phyloP scores from a whole-genome alignment of 2,797 vertebrate genomes.

The Poecilia picta region DNA sequence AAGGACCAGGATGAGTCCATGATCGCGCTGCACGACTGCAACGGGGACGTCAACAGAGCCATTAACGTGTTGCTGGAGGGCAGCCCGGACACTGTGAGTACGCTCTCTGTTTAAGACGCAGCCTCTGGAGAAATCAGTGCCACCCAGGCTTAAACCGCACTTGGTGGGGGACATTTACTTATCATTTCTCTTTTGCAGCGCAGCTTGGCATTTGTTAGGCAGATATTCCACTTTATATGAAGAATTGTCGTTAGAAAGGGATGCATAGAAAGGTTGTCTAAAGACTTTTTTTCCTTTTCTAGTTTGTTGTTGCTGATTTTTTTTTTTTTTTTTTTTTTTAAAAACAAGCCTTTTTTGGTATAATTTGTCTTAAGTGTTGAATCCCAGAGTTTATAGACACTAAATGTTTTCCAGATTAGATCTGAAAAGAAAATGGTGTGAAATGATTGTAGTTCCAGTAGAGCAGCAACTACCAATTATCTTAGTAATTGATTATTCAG shows the following conservation, averaged over 20 bases:
- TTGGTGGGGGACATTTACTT: neutral
- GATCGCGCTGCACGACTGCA: slow-evolving; percentile 98
- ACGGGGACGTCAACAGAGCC: slow-evolving; percentile 98
- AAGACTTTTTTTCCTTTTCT: neutral
- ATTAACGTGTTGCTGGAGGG: slow-evolving; percentile 98
- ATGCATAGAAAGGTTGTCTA: neutral
- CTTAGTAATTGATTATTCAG: too few species aligned
- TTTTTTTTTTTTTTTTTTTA: too few species aligned
- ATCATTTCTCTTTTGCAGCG: neutral
- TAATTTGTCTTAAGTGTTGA: neutral
- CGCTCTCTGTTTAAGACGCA: slow-evolving; percentile 42
- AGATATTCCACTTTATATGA: neutral
- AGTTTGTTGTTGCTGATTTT: neutral
- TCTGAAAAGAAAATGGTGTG: neutral
- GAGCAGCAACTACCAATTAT: too few species aligned
- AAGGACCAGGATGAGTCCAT: slow-evolving; percentile 99
- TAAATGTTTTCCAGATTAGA: neutral
- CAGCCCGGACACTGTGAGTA: slow-evolving; percentile 94
- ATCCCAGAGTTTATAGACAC: neutral
- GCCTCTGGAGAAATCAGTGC: slow-evolving; percentile 49
- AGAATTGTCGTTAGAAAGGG: neutral
- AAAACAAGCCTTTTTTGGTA: neutral
- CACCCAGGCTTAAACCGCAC: slow-evolving; percentile 27
- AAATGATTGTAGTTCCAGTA: neutral
- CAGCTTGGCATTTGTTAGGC: neutral